Percentiles rank a stretch among this genome's conserved stretches.
These are phyloP conservation scores for Hofmannophila pseudospretella DNA, from an alignment of 2,888 invertebrate genomes.

Conservation along the genomic window DNA sequence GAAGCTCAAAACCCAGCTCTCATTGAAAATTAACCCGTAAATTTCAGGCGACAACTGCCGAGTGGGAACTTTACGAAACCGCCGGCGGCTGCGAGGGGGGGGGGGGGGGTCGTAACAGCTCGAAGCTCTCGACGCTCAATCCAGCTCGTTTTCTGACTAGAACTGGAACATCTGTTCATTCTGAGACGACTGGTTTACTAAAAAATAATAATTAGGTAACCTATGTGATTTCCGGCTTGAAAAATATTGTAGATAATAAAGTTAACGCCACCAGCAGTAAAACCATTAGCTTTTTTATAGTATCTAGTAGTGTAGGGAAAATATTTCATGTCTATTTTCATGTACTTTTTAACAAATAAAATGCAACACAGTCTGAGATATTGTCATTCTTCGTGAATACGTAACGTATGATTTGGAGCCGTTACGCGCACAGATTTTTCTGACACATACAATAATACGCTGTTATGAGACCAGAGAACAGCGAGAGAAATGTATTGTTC, in stretches of 20 bases:
- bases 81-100: conserved; percentile 56
- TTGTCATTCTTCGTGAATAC: conserved; percentile 39
- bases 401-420: conserved; percentile 39
- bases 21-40: conserved; percentile 76
- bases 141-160: conserved; percentile 35
- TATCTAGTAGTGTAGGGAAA: no score
- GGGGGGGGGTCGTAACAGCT: conserved; percentile 39
- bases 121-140: conserved; percentile 28
- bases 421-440: conserved; percentile 32
- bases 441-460: conserved; percentile 26
- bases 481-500: conserved; percentile 45
- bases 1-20: conserved; percentile 56
- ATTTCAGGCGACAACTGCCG: conserved; percentile 72
- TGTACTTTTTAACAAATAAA: no score
- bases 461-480: conserved; percentile 36
- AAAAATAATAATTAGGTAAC: no score
- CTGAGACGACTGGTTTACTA: conserved; percentile 16
- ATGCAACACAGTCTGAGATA: conserved; percentile 25
- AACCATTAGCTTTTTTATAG: no score
- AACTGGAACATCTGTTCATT: conserved; percentile 16
- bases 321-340: no score
- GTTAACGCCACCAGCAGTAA: no score
- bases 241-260: no score
- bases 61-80: conserved; percentile 69
- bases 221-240: no score